Conservation (phyloP, 1,140 invertebrate species). For the Bombus balteatus region DNA sequence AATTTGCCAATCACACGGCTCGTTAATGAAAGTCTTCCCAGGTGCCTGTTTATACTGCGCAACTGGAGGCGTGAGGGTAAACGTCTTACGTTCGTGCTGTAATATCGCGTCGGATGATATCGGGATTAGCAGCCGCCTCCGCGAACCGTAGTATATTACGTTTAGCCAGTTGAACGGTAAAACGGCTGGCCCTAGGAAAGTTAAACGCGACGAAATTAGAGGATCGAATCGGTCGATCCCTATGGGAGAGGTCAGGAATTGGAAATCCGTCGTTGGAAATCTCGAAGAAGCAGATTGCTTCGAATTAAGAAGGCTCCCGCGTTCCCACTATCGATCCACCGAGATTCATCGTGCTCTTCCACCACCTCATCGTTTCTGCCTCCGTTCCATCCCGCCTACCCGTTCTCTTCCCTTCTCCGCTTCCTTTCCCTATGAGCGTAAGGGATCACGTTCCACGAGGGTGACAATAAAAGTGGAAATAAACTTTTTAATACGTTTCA, state of each 20-base stretch:
- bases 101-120: constrained; percentile 48
- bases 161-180: constrained; percentile 17
- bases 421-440: not conserved
- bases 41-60: constrained; percentile 24
- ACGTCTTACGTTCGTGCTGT: constrained; percentile 32
- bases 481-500: constrained; percentile 53
- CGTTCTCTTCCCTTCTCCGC: too few relatives aligned
- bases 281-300: constrained; percentile 14
- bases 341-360: not conserved
- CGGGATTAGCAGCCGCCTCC: constrained; percentile 28
- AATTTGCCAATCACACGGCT: constrained; percentile 50
- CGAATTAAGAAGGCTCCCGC: not conserved
- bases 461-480: constrained; percentile 43
- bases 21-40: constrained; percentile 31
- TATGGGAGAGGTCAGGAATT: constrained; percentile 13
- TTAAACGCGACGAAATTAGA: constrained; percentile 47
- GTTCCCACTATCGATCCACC: constrained; percentile 6
- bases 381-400: not conserved
- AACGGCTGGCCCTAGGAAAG: constrained; percentile 8
- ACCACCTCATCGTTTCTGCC: not conserved
- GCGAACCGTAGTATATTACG: constrained; percentile 10
- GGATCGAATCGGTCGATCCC: not conserved
- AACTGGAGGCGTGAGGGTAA: constrained; percentile 28
- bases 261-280: constrained; percentile 32
- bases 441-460: not conserved